Evolutionary conservation across 2,113 vertebrate genomes (phyloP), one percentile per base, ranked within the genome.

Genomic region (Paradisaea rubra): DNA sequence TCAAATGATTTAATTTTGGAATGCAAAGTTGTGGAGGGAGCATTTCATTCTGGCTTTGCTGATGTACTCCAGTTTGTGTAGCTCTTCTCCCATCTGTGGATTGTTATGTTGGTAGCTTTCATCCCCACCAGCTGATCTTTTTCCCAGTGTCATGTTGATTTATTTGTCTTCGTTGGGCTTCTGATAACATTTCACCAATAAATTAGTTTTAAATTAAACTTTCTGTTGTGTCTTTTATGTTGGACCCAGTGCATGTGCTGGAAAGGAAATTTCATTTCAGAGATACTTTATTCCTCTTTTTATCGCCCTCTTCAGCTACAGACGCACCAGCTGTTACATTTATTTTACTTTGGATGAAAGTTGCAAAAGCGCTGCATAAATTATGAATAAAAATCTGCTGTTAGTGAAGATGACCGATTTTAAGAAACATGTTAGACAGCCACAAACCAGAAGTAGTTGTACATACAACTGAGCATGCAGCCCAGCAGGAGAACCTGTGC

Each of bases 161-260:
- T 95, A 95, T 97, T 86, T 86, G 68, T 88, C 91, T 94, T 92
- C 9, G 0, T 27, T 93, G 47, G 49, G 63, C 90, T 92, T 93
- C 71, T 86, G 93, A 96, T 94, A 95, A 90, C 65, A 65, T 81
- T 92, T 95, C 91, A 61, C 91, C 73, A 93, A 95, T 94, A 95
- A 94, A 96, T 93, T 88, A 91, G 31, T 91, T 95, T 78, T 91
- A 93, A 94, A 93, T 96, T 86, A 95, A 95, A 92, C 86, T 78
- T 83, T 92, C 70, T 44, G 28, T 72, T 86, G 8, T 49, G 28
- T 30, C 74, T 96, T 95, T 94, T 81, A 91, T 94, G 86, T 88
- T 81, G 45, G 57, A 45, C 54, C 25, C 60, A 91, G 25, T 6
- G 39, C 24, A 82, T 76, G 49, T 47, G 74, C 72, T 95, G 83